These are phyloP conservation scores for Microplitis deprimator DNA, from an alignment of 2,888 invertebrate species.

Conservation along the genomic window DNA sequence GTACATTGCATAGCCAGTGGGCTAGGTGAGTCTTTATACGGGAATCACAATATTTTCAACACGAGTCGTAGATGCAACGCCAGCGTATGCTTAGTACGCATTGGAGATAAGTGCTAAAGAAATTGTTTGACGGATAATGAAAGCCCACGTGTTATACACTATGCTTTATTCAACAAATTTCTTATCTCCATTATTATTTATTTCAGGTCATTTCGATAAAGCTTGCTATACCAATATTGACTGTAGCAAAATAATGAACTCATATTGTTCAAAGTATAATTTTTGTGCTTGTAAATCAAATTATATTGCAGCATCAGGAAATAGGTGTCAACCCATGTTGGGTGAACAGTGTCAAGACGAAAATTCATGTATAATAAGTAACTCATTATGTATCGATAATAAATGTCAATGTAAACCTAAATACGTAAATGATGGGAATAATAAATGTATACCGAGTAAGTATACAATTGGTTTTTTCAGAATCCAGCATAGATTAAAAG, in stretches of 20 bases:
- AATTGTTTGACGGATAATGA: too few relatives aligned
- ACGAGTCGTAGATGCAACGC: too few relatives aligned
- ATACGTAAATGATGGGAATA: background rate
- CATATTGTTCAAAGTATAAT: background rate
- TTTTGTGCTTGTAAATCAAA: background rate
- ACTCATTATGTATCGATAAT: background rate
- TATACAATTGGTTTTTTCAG: background rate
- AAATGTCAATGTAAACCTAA: background rate
- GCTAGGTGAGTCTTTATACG: too few relatives aligned
- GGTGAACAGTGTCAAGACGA: background rate
- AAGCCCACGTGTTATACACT: too few relatives aligned
- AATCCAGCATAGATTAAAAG: too few relatives aligned
- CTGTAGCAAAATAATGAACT: background rate
- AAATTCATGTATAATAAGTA: background rate
- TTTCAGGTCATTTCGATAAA: background rate
- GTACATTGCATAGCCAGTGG: too few relatives aligned
- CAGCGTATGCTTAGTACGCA: too few relatives aligned
- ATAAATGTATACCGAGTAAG: background rate
- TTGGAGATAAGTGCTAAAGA: too few relatives aligned
- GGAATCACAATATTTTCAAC: too few relatives aligned
- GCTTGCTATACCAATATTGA: background rate
- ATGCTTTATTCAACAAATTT: background rate
- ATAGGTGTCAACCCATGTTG: background rate
- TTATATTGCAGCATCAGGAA: background rate
- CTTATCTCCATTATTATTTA: background rate